phyloP scores from a whole-genome alignment of 53 echinoderm and acorn worm genomes.

The Echinarachnius parma region DNA sequence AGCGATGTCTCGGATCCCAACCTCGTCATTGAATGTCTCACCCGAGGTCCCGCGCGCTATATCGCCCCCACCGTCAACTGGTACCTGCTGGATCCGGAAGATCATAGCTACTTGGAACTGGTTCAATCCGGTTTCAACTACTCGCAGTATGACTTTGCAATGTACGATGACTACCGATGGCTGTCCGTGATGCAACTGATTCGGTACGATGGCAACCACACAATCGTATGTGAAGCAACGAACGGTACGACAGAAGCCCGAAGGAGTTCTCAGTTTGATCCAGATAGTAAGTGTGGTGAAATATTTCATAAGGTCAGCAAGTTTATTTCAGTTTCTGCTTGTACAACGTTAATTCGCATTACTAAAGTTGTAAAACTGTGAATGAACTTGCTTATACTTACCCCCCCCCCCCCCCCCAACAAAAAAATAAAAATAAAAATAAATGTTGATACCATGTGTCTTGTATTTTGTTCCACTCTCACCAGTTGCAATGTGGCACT shows the following conservation, averaged over 20 bases:
- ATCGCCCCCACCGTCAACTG: slow-evolving; percentile 26
- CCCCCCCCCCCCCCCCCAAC: too few species aligned
- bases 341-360: too few species aligned
- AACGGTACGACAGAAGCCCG: slow-evolving; percentile 5
- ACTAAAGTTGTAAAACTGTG: too few species aligned
- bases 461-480: too few species aligned
- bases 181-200: slow-evolving; percentile 8
- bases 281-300: too few species aligned
- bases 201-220: slow-evolving; percentile 18
- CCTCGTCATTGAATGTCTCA: slow-evolving; percentile 19
- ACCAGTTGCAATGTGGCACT: too few species aligned
- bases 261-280: too few species aligned
- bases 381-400: too few species aligned
- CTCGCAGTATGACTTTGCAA: background rate
- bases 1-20: slow-evolving; percentile 17
- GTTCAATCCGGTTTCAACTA: background rate
- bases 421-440: too few species aligned
- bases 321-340: too few species aligned
- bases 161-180: slow-evolving; percentile 14
- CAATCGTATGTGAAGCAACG: slow-evolving; percentile 21
- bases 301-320: too few species aligned
- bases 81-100: slow-evolving; percentile 22
- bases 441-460: too few species aligned
- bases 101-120: slow-evolving; percentile 3
- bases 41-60: slow-evolving; percentile 6